phyloP scores from a whole-genome alignment of 2,797 vertebrate genomes.

The Morelia viridis region DNA sequence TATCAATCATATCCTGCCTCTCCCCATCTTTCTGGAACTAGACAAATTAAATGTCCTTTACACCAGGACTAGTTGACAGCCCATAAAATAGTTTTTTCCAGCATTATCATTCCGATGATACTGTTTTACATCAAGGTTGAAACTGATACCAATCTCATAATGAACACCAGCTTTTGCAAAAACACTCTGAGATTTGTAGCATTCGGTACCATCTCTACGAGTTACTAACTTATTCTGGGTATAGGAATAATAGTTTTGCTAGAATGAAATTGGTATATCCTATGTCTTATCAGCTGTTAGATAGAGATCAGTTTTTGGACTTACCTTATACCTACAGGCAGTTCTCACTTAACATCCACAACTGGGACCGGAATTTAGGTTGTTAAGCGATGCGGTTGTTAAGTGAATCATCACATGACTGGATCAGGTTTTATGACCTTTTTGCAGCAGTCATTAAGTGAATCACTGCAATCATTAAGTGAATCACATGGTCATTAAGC shows the following conservation, averaged over 20 bases:
- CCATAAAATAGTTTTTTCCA: slow-evolving; percentile 52
- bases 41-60: slow-evolving; percentile 45
- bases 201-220: slow-evolving; percentile 3
- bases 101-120: slow-evolving; percentile 13
- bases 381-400: no score
- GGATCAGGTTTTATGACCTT: no score
- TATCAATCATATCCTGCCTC: slow-evolving; percentile 30
- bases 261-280: background rate
- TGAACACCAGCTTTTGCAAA: slow-evolving; percentile 30
- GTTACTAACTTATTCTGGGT: slow-evolving; percentile 18
- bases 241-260: slow-evolving; percentile 23
- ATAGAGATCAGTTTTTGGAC: background rate
- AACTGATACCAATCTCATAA: slow-evolving; percentile 17
- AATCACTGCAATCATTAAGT: no score
- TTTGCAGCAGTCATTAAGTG: no score
- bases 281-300: background rate
- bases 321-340: background rate
- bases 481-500: no score
- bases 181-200: background rate
- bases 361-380: no score
- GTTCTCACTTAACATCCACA: no score
- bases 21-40: slow-evolving; percentile 32
- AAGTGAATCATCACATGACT: no score
- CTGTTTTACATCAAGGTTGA: slow-evolving; percentile 32
- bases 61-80: slow-evolving; percentile 36